A percentile compares a stretch with the other conserved stretches of the same genome.
Conservation (phyloP, 2,113 vertebrate species). For the Channa maculata region DNA sequence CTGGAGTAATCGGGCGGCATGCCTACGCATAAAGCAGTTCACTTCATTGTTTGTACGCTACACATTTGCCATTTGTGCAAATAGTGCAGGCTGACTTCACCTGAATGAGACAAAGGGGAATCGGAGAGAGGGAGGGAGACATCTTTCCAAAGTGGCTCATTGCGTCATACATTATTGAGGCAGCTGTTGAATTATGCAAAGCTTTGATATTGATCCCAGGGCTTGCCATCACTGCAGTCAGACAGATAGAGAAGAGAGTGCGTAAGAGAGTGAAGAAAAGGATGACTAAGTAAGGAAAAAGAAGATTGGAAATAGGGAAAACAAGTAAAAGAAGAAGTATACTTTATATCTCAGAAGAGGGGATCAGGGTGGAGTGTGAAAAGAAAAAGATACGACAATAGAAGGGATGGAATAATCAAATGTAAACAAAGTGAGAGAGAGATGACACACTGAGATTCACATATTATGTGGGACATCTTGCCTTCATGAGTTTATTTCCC, state of each 20-base stretch:
- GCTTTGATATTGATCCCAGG: conserved; percentile 69
- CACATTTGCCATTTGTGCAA: conserved; percentile 5
- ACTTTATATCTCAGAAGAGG: neutral
- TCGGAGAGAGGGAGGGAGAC: conserved; percentile 1
- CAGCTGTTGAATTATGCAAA: conserved; percentile 71
- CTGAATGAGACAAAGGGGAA: neutral
- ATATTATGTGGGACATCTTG: conserved; percentile 7
- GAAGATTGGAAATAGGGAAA: neutral
- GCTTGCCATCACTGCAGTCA: conserved; percentile 52
- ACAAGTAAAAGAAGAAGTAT: neutral
- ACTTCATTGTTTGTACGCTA: neutral
- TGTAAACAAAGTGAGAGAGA: conserved; percentile 2
- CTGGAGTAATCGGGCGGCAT: neutral
- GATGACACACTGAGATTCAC: neutral
- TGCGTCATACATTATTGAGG: conserved; percentile 68
- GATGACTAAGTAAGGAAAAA: neutral
- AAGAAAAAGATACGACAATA: neutral
- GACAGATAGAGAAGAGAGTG: conserved; percentile 23
- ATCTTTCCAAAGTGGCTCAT: conserved; percentile 50
- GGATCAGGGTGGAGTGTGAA: neutral
- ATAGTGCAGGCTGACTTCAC: conserved; percentile 9
- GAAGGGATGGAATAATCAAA: neutral
- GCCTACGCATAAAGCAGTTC: neutral
- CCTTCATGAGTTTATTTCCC: neutral
- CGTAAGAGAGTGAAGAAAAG: conserved; percentile 8